Evolutionary conservation across 2,797 vertebrate species (phyloP), one percentile per base, ranked within the genome.

Genomic region (Tinamus major): DNA sequence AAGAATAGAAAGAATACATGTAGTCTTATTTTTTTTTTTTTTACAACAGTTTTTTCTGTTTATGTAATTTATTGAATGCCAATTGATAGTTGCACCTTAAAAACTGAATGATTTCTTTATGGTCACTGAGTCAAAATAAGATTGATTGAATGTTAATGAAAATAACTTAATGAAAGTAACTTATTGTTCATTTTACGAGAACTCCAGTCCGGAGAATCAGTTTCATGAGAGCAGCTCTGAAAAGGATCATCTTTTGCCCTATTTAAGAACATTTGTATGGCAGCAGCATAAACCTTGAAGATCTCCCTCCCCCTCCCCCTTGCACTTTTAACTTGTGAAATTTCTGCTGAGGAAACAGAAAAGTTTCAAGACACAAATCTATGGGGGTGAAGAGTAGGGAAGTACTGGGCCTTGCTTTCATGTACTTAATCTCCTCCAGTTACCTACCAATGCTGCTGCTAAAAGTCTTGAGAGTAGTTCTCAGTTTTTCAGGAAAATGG

Each of bases 21-120:
- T 96, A 92, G 93, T 94, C 79, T 96, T 89, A 91, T 76, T 87
- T 88, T 89, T 92, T 76, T 87, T 88, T 87, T 11, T 59, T 89
- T 92, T 92, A 76, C 80, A 91, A 94, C 93, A 79, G 35, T 91
- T 91, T 61, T 95, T 96, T 89, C 95, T 97, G 74, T 96, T 53
- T 90, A 78, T 90, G 86, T 95, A 97, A 97, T 96, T 84, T 97
- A 95, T 95, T 97, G 69, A 97, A 97, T 94, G 93, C 91, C 93
- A 97, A 95, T 92, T 94, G 96, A 95, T 97, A 97, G 96, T 96
- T 97, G 94, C 93, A 96, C 97, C 96, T 97, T 96, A 96, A 96
- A 96, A 96, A 94, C 83, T 71, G 92, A 96, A 94, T 93, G 79
- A 90, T 84, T 95, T 95, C 90, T 96, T 79, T 96, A 82, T 91